phyloP scores from a whole-genome alignment of 2,888 invertebrate genomes.

The Gasteruption jaculator region DNA sequence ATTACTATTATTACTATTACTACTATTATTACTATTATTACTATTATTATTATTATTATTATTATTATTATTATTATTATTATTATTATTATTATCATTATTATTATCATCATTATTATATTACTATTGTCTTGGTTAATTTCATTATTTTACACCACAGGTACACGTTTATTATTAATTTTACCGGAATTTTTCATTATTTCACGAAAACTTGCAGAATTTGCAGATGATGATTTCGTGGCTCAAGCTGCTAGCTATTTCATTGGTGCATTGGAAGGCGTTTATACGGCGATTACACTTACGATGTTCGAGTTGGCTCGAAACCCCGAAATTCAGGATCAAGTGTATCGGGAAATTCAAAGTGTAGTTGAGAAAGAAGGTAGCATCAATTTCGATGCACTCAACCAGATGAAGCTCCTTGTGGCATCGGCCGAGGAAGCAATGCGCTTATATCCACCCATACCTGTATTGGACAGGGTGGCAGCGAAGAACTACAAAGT shows the following conservation, averaged over 20 bases:
- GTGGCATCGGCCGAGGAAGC: constrained; percentile 33
- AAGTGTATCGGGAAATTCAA: constrained; percentile 27
- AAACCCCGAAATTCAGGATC: constrained; percentile 28
- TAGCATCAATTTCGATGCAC: too few species aligned
- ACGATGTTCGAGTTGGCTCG: constrained; percentile 31
- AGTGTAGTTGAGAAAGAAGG: constrained; percentile 16
- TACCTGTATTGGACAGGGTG: constrained; percentile 34
- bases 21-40: too few species aligned
- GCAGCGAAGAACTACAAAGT: constrained; percentile 32
- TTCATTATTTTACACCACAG: too few species aligned
- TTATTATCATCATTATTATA: too few species aligned
- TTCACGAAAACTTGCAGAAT: constrained; percentile 26
- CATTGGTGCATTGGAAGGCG: constrained; percentile 37
- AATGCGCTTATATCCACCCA: constrained; percentile 36
- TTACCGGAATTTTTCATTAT: too few species aligned
- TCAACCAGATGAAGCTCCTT: constrained; percentile 33
- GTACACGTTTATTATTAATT: too few species aligned
- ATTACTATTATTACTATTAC: too few species aligned
- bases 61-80: not conserved
- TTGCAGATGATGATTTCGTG: constrained; percentile 36
- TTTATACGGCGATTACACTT: constrained; percentile 33
- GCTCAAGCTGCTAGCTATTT: constrained; percentile 35
- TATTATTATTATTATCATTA: not conserved
- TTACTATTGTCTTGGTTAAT: too few species aligned
- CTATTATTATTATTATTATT: too few species aligned